These are phyloP conservation scores for Incurvaria masculella DNA, from an alignment of 2,888 invertebrate species.

Conservation along the genomic window DNA sequence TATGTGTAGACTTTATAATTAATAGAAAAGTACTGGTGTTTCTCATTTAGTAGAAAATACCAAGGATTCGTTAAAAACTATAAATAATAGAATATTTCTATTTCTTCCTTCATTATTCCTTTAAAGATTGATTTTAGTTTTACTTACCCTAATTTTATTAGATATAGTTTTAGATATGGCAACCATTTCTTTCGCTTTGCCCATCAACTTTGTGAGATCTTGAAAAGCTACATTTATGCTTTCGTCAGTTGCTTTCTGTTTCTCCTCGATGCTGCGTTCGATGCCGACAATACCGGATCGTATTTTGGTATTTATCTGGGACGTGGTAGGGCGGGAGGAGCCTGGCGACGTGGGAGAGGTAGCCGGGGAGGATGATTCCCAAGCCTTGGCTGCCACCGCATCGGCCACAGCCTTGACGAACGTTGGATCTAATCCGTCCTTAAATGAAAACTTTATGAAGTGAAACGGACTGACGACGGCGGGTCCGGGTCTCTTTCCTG, in stretches of 20 bases:
- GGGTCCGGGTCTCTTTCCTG: slow-evolving; percentile 71
- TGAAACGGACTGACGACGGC: slow-evolving; percentile 66
- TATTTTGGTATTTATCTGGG: slow-evolving; percentile 58
- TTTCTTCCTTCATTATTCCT: no score
- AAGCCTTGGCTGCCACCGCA: slow-evolving; percentile 59
- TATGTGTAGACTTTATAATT: no score
- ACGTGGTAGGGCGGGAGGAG: slow-evolving; percentile 15
- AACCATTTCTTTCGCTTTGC: slow-evolving; percentile 98
- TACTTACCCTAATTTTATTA: slow-evolving; percentile 74
- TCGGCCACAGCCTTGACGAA: slow-evolving; percentile 63
- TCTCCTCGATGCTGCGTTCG: slow-evolving; percentile 87
- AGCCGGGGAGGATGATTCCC: slow-evolving; percentile 50
- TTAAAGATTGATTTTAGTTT: no score
- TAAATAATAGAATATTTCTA: no score
- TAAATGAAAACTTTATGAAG: slow-evolving; percentile 82
- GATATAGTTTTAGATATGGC: slow-evolving; percentile 87
- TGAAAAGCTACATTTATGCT: slow-evolving; percentile 93
- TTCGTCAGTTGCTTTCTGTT: slow-evolving; percentile 86
- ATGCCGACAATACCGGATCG: slow-evolving; percentile 94
- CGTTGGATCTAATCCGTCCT: slow-evolving; percentile 69
- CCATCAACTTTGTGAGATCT: slow-evolving; percentile 92
- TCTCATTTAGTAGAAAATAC: no score
- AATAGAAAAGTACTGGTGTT: no score
- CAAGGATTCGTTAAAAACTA: no score
- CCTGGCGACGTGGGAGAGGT: slow-evolving; percentile 19